These are phyloP conservation scores for Silurus lanzhouensis DNA, from an alignment of 2,797 vertebrate species.

Conservation along the genomic window DNA sequence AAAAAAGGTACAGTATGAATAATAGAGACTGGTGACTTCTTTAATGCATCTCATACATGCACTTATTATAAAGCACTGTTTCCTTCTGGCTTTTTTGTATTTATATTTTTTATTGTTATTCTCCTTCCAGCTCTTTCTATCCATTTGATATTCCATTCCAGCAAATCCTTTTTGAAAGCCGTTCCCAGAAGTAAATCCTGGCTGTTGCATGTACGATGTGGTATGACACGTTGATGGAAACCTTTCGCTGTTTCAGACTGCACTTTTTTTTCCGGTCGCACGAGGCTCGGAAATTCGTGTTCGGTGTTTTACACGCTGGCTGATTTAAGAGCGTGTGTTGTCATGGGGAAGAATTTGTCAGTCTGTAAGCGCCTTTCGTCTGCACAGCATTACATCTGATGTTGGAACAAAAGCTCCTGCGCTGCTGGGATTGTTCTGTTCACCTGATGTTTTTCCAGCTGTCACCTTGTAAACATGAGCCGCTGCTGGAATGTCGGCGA, in stretches of 20 bases:
- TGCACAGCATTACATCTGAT: constrained; percentile 61
- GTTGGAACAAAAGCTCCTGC: constrained; percentile 63
- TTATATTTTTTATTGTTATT: constrained; percentile 27
- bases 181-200: constrained; percentile 61
- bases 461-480: constrained; percentile 54
- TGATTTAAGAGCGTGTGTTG: constrained; percentile 57
- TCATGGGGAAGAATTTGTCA: constrained; percentile 55
- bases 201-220: constrained; percentile 62
- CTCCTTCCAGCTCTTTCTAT: too few species aligned
- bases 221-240: constrained; percentile 64
- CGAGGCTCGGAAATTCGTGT: constrained; percentile 57
- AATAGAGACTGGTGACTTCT: neutral
- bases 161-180: constrained; percentile 63
- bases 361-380: constrained; percentile 65
- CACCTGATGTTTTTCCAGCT: constrained; percentile 62
- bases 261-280: constrained; percentile 53
- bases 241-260: constrained; percentile 63
- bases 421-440: constrained; percentile 54
- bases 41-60: neutral
- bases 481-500: constrained; percentile 29
- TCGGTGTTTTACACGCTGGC: constrained; percentile 63
- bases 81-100: constrained; percentile 36
- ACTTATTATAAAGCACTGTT: neutral
- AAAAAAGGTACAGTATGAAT: neutral
- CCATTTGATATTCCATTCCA: constrained; percentile 38